Evolutionary conservation across 2,113 vertebrate species (phyloP), one percentile per base, ranked within the genome.

Genomic region (Nestor notabilis): DNA sequence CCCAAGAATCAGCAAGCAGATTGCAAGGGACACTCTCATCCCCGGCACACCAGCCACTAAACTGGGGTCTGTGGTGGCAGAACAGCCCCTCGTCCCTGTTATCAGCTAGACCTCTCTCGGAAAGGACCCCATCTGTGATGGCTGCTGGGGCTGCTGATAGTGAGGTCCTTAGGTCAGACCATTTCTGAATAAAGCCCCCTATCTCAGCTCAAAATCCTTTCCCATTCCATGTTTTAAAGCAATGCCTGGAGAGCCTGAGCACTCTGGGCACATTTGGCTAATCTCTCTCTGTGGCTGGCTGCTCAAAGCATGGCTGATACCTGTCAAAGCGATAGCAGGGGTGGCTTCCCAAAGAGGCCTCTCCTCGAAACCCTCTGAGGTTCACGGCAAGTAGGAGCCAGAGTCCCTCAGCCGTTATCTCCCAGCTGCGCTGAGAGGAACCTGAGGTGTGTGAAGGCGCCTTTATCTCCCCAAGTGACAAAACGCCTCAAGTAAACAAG

Each of bases 391-490:
- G 97, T 25, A 97, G 95, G 95, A 95, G 60, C 86, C 97, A 97
- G 84, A 8, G 1, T 27, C 93, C 84, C 93, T 97, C 93, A 96
- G 96, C 92, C 94, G 64, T 88, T 88, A 96, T 97, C 96, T 96
- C 47, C 79, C 72, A 88, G 78, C 69, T 66, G 75, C 14, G 6
- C 75, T 91, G 44, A 95, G 77, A 89, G 97, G 97, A 97, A 95
- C 95, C 86, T 84, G 97, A 98, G 97, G 97, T 98, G 96, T 97
- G 83, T 76, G 97, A 92, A 93, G 91, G 94, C 50, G 7, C 41
- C 82, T 85, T 97, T 98, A 98, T 98, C 97, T 97, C 91, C 83
- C 44, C 87, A 65, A 94, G 94, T 97, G 97, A 97, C 98, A 97
- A 95, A 97, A 91, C 17, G 58, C 89, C 93, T 96, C 13, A 14